phyloP scores from a whole-genome alignment of 2,888 invertebrate genomes.

The Alloplasta piceator region DNA sequence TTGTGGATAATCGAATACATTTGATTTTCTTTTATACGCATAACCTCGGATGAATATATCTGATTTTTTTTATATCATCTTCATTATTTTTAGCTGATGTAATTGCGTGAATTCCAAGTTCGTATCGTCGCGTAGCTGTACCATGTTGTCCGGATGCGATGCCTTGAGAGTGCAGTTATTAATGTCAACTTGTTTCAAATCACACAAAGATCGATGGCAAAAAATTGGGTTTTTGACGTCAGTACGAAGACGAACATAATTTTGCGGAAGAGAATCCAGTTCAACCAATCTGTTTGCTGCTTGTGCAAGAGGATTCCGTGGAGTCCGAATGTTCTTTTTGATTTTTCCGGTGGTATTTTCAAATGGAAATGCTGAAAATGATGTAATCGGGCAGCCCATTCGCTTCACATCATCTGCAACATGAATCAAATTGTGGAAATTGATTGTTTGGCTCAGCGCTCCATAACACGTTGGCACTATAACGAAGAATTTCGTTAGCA shows the following conservation, averaged over 20 bases:
- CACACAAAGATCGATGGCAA: background rate
- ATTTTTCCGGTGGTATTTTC: conserved; percentile 50
- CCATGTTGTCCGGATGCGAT: background rate
- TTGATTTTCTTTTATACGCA: background rate
- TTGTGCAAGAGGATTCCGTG: background rate
- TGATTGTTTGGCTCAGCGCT: conserved; percentile 36
- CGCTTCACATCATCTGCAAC: conserved; percentile 47
- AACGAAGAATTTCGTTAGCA: conserved; percentile 40
- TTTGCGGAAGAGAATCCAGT: background rate
- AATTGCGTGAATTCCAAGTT: background rate
- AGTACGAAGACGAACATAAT: background rate
- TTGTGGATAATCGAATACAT: background rate
- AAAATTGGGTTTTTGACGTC: background rate
- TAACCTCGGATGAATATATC: background rate
- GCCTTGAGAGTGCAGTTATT: background rate
- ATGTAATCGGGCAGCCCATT: conserved; percentile 52
- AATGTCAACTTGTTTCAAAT: background rate
- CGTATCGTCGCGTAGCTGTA: background rate
- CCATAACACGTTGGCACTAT: conserved; percentile 50
- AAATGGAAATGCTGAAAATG: conserved; percentile 51
- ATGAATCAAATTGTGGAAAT: conserved; percentile 54
- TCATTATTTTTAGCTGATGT: background rate
- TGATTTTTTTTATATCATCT: background rate
- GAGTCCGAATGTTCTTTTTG: conserved; percentile 34
- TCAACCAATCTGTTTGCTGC: background rate